Conservation (phyloP, 2,888 invertebrate genomes). For the Drosophila koepferae region DNA sequence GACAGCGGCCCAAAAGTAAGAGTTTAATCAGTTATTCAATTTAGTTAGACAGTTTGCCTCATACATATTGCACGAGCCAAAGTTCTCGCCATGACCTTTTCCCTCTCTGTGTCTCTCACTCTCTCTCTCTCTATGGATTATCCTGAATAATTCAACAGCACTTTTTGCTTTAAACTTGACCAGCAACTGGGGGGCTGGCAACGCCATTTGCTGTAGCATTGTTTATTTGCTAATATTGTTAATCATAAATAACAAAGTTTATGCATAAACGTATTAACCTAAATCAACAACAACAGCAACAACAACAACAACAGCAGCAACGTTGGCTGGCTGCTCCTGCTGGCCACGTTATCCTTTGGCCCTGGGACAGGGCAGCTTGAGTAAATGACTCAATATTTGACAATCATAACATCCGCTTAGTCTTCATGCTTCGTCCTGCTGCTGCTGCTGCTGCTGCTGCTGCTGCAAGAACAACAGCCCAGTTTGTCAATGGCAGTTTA, state of each 20-base stretch:
- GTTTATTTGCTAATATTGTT: constrained; percentile 68
- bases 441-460: neutral
- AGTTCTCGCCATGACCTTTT: constrained; percentile 65
- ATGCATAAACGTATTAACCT: constrained; percentile 76
- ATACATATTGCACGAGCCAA: constrained; percentile 66
- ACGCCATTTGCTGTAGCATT: constrained; percentile 27
- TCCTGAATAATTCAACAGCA: constrained; percentile 68
- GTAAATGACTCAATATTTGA: constrained; percentile 78
- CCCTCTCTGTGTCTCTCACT: constrained; percentile 4
- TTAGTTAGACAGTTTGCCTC: constrained; percentile 74
- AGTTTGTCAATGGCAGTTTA: constrained; percentile 68
- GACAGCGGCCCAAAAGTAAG: constrained; percentile 39
- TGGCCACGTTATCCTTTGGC: constrained; percentile 49
- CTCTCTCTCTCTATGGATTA: constrained; percentile 44
- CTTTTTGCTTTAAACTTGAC: constrained; percentile 54
- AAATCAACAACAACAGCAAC: constrained; percentile 67
- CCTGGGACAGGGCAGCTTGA: constrained; percentile 53
- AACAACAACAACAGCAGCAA: constrained; percentile 39
- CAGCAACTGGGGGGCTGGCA: constrained; percentile 3
- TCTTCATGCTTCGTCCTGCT: constrained; percentile 27
- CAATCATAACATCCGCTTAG: constrained; percentile 73
- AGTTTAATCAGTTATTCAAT: constrained; percentile 77
- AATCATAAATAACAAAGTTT: constrained; percentile 76
- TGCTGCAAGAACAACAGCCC: constrained; percentile 27
- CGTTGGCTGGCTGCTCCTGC: constrained; percentile 9